Evolutionary conservation across 1,140 invertebrate genomes (phyloP).

Genomic region (Tenebrio molitor): DNA sequence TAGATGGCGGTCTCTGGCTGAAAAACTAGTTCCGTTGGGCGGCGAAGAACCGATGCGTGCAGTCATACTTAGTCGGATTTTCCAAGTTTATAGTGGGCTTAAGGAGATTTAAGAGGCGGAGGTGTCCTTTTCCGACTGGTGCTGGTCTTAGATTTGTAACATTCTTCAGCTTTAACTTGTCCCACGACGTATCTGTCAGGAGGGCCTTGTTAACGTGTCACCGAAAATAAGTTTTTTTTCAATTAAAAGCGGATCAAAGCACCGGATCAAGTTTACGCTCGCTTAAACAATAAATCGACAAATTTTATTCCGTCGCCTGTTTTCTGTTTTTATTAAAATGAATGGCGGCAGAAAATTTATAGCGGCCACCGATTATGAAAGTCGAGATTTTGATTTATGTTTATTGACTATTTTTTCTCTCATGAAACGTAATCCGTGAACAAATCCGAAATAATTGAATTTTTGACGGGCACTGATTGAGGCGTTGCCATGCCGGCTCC

Average conservation of each 20-base stretch:
- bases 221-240: slow-evolving; percentile 13
- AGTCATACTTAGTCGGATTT: slow-evolving; percentile 38
- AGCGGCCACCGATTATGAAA: neutral
- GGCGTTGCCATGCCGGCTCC: neutral
- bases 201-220: neutral
- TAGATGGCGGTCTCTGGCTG: slow-evolving; percentile 52
- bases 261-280: neutral
- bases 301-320: neutral
- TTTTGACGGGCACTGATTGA: slow-evolving; percentile 13
- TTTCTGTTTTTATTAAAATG: neutral
- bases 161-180: slow-evolving; percentile 15
- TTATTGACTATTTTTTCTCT: neutral
- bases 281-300: slow-evolving; percentile 3
- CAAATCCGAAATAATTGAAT: slow-evolving; percentile 21
- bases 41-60: slow-evolving; percentile 3
- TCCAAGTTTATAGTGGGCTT: slow-evolving; percentile 42
- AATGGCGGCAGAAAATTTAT: neutral
- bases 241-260: no score
- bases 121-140: slow-evolving; percentile 1
- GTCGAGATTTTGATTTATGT: slow-evolving; percentile 28
- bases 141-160: slow-evolving; percentile 26
- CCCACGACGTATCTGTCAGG: neutral
- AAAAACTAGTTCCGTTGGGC: slow-evolving; percentile 52
- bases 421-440: slow-evolving; percentile 11
- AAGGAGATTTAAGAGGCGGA: slow-evolving; percentile 41